Percentiles rank a stretch among this genome's conserved stretches.
Conservation (phyloP, 2,113 vertebrate genomes). For the Spheniscus mendiculus region DNA sequence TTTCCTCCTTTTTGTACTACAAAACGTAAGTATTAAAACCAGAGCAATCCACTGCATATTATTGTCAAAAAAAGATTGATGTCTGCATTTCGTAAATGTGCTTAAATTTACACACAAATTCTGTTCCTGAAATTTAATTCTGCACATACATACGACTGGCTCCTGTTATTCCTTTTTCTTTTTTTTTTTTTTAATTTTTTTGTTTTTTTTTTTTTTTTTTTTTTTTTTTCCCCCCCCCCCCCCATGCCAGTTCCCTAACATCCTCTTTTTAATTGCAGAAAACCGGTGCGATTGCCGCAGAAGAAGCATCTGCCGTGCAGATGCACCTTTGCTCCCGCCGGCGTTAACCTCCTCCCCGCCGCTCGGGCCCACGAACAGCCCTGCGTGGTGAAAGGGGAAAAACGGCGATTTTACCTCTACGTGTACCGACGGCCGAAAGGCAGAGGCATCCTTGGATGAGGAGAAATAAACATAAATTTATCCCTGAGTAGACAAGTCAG, state of each 20-base stretch:
- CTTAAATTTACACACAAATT: not conserved
- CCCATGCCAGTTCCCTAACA: not conserved
- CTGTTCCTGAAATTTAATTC: not conserved
- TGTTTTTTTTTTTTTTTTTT: too few species aligned
- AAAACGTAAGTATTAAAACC: not conserved
- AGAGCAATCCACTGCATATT: not conserved
- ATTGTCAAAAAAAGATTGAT: not conserved
- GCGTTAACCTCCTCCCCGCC: rapidly evolving
- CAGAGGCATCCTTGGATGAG: not conserved
- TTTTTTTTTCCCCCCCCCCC: rapidly evolving
- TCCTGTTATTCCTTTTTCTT: not conserved
- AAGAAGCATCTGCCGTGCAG: not conserved
- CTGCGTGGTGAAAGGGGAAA: not conserved
- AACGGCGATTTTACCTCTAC: rapidly evolving
- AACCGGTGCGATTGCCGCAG: rapidly evolving
- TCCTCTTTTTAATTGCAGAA: not conserved
- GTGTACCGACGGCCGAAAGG: not conserved
- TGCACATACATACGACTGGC: not conserved
- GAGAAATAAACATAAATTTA: not conserved
- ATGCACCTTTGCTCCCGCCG: not conserved
- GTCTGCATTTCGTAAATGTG: not conserved
- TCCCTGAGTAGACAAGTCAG: too few species aligned
- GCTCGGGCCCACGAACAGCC: too few species aligned
- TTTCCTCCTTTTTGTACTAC: not conserved
- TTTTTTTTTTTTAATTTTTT: not conserved